Conservation (phyloP, 2,797 vertebrate species). For the Etheostoma nigrum region DNA sequence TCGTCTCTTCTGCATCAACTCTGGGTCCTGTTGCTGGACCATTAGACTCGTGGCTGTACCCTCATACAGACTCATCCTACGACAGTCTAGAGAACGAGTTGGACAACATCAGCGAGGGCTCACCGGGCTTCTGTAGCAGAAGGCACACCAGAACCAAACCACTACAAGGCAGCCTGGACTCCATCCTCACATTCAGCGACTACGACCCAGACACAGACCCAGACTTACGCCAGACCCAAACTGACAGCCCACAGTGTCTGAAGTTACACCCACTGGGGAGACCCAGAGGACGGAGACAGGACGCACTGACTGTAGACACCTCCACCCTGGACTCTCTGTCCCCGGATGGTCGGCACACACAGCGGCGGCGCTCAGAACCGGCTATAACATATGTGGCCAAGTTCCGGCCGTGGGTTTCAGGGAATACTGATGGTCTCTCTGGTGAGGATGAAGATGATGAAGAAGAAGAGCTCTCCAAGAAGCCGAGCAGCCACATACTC, state of each 20-base stretch:
- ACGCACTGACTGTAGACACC: constrained; percentile 32
- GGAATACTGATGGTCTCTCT: constrained; percentile 51
- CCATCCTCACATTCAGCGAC: constrained; percentile 91
- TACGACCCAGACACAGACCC: constrained; percentile 86
- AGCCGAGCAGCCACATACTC: background rate
- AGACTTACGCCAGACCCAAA: constrained; percentile 56
- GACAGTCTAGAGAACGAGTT: constrained; percentile 95
- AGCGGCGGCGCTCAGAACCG: constrained; percentile 74
- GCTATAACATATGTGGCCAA: constrained; percentile 76
- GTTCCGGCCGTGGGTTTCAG: constrained; percentile 62
- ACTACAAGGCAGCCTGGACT: constrained; percentile 89
- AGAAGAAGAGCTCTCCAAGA: constrained; percentile 6
- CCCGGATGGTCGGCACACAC: constrained; percentile 19
- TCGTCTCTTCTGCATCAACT: background rate
- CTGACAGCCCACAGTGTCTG: constrained; percentile 40
- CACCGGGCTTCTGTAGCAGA: constrained; percentile 77
- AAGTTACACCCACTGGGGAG: constrained; percentile 47
- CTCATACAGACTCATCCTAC: constrained; percentile 93
- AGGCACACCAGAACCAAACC: constrained; percentile 69
- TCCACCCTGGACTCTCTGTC: constrained; percentile 38
- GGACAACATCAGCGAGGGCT: constrained; percentile 82
- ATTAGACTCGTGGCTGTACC: constrained; percentile 66
- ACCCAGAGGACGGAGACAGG: constrained; percentile 59
- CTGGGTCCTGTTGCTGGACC: too few relatives aligned
- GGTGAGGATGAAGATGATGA: constrained; percentile 40